Conservation (phyloP, 2,797 vertebrate genomes). For the Fringilla coelebs region DNA sequence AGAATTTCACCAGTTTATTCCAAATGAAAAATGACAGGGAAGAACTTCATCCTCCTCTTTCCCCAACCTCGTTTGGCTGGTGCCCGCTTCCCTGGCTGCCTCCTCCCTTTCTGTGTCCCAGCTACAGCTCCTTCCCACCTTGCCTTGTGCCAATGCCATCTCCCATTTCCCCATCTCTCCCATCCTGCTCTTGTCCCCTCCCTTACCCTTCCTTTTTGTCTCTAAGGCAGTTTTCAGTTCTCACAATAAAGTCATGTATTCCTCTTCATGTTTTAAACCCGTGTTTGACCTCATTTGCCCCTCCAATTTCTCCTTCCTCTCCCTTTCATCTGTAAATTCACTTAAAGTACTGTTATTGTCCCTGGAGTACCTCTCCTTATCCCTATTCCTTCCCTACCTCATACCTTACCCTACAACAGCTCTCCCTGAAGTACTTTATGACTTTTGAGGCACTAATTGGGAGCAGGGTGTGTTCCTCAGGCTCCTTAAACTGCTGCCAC, state of each 20-base stretch:
- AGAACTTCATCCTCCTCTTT: background rate
- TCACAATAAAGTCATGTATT: background rate
- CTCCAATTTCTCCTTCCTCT: background rate
- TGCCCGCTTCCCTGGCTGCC: background rate
- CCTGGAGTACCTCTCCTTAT: background rate
- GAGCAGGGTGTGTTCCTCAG: background rate
- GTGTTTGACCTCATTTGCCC: background rate
- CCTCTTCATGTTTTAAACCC: background rate
- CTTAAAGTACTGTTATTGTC: background rate
- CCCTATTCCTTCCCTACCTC: background rate
- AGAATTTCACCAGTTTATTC: background rate
- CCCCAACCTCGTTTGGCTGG: background rate
- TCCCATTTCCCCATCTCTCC: background rate
- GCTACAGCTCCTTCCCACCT: background rate
- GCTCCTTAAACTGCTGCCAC: background rate
- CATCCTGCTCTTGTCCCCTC: background rate
- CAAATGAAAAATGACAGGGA: background rate
- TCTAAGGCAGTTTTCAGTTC: background rate
- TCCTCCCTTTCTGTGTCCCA: background rate
- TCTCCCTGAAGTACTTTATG: background rate
- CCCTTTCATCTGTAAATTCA: background rate
- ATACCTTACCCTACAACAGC: background rate
- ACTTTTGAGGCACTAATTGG: background rate
- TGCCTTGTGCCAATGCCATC: fast-evolving
- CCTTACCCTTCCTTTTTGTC: background rate